A percentile compares a stretch with the other conserved stretches of the same genome.
Evolutionary conservation across 2,888 invertebrate genomes (phyloP).

Genomic region (Ophion slaviceki): DNA sequence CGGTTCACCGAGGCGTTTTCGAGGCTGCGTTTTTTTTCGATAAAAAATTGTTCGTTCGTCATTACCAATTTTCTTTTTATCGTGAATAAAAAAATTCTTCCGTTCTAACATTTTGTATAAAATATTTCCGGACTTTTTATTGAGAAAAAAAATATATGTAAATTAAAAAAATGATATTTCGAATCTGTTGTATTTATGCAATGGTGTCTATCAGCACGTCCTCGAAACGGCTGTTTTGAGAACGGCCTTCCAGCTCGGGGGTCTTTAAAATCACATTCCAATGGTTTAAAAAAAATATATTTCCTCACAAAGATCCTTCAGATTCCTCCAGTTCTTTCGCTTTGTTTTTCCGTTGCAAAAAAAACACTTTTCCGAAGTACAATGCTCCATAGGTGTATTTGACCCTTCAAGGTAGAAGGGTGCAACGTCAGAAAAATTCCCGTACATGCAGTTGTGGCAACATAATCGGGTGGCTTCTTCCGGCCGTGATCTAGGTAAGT

Average conservation of each 20-base stretch:
- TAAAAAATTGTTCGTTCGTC: too few relatives aligned
- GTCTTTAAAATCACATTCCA: not conserved
- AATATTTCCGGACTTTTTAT: not conserved
- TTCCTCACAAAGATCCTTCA: too few relatives aligned
- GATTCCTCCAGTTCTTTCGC: not conserved
- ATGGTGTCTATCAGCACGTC: too few relatives aligned
- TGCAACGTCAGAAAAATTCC: constrained; percentile 60
- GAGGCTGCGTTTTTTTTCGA: not conserved
- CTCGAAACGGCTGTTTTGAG: too few relatives aligned
- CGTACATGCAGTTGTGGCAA: constrained; percentile 41
- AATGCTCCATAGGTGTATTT: constrained; percentile 31
- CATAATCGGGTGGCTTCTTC: constrained; percentile 53
- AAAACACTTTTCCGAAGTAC: not conserved
- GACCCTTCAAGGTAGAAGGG: constrained; percentile 46
- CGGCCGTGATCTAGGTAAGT: constrained; percentile 35
- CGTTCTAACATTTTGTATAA: not conserved
- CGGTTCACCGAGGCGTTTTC: not conserved
- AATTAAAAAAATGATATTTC: not conserved
- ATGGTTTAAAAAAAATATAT: too few relatives aligned
- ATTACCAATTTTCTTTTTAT: not conserved
- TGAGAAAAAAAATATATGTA: not conserved
- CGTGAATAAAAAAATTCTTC: not conserved
- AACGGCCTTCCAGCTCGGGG: not conserved
- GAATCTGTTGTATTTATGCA: too few relatives aligned
- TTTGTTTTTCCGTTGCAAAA: not conserved